Base-by-base conservation (phyloP, 1,140 invertebrate species). In the Goniozus legneri region DNA sequence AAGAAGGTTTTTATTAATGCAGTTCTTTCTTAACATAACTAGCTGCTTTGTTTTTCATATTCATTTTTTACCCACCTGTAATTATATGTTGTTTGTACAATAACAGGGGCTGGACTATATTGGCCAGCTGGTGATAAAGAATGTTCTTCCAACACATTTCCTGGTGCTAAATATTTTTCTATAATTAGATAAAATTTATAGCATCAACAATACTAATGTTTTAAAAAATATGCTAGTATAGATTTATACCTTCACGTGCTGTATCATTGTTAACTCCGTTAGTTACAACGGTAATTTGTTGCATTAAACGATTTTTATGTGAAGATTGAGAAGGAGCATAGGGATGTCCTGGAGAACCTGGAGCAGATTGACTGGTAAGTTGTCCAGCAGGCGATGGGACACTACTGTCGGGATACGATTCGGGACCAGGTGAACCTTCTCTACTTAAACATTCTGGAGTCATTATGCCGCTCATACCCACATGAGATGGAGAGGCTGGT, bases 401-500 rank as follows among this genome's bases (percentile, higher is more conserved):
- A 58, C 73, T 76, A 56, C 54, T 77, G 44, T 82, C 81, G n/a
- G 80, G 73, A 67, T 79, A 79, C 15, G 80, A 75, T 48, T 82
- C 79, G 49, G 83, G 84, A 40, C 84, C 84, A 2, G 88, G 88
- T 2, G 88, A 89, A 41, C 84, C 84, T 79, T 95, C 91, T 60
- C 91, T 78, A 15, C 90, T 93, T 45, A 94, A 71, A 65, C 87
- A 90, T 68, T 95, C 91, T 1, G 91, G 91, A 4, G 91, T 94
- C 67, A 90, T 90, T 51, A 92, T 74, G 18, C 91, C 91, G 21
- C 83, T 85, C 60, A 86, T 85, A 47, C 86, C 86, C 60, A 94
- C 87, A 62, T 95, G 92, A 65, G 89, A 95, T 24, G 93, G 92
- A 35, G 92, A 95, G 21, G 92, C 89, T 31, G 93, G 93, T 13